Percentiles rank a stretch among this genome's conserved stretches.
These are phyloP conservation scores for Aurelia aurita DNA, from an alignment of 30 jellyfish, hydroid and myxozoan genomes.

Conservation along the genomic window DNA sequence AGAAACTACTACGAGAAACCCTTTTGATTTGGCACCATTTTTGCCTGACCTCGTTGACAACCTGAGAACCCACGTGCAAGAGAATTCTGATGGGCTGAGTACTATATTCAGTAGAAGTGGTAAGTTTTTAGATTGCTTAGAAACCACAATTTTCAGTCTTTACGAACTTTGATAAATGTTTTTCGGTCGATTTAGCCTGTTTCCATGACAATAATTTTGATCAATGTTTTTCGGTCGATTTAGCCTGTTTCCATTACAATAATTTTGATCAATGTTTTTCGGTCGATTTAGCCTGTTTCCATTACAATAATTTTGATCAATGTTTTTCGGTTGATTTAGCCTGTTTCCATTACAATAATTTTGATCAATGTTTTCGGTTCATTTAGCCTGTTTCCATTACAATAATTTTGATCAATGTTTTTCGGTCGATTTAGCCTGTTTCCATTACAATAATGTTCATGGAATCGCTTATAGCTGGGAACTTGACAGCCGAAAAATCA, in stretches of 20 bases:
- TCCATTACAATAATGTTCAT: no score
- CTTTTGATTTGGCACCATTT: conserved; percentile 55
- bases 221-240: not conserved
- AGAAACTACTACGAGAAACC: conserved; percentile 53
- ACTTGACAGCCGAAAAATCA: no score
- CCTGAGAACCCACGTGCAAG: conserved; percentile 42
- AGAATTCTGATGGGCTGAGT: conserved; percentile 21
- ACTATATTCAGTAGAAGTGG: conserved; percentile 33
- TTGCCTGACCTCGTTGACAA: conserved; percentile 69
- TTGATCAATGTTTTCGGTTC: not conserved
- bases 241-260: not conserved
- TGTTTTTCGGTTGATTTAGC: not conserved
- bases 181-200: no score
- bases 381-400: not conserved
- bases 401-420: no score
- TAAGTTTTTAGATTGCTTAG: not conserved
- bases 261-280: not conserved
- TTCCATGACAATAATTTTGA: not conserved
- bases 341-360: not conserved
- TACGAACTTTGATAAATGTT: no score
- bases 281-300: not conserved
- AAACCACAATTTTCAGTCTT: no score
- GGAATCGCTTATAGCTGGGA: no score
- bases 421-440: no score
- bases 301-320: not conserved